Conservation (phyloP, 2,797 vertebrate species). For the Eulemur rubriventer region DNA sequence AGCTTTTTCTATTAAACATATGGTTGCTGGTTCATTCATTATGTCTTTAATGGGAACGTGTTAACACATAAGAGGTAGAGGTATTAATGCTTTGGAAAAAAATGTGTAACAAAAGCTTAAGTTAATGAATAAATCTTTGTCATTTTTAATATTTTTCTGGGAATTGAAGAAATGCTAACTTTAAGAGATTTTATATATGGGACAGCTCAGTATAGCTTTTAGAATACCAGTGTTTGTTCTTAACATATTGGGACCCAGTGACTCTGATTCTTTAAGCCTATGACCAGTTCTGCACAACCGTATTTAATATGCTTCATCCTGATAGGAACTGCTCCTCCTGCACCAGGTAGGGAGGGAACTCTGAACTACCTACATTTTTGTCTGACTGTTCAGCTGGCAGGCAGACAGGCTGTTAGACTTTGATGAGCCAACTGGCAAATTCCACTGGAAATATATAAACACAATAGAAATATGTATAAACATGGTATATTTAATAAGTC, state of each 20-base stretch:
- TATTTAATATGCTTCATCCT: neutral
- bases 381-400: neutral
- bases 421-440: neutral
- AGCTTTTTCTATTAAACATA: neutral
- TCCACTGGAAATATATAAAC: neutral
- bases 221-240: neutral
- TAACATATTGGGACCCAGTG: neutral
- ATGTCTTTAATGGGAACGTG: neutral
- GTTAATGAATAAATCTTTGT: neutral
- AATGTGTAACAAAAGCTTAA: neutral
- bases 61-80: neutral
- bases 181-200: neutral
- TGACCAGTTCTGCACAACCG: neutral
- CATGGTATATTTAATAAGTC: neutral
- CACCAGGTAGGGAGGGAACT: neutral
- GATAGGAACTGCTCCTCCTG: neutral
- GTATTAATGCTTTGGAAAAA: neutral
- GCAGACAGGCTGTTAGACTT: neutral
- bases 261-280: neutral
- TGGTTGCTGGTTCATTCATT: neutral
- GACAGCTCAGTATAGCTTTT: neutral
- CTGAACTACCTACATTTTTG: neutral
- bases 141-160: neutral
- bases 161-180: neutral
- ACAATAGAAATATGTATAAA: neutral